These are phyloP conservation scores for Oryzias celebensis DNA, from an alignment of 2,113 vertebrate genomes.

Conservation along the genomic window DNA sequence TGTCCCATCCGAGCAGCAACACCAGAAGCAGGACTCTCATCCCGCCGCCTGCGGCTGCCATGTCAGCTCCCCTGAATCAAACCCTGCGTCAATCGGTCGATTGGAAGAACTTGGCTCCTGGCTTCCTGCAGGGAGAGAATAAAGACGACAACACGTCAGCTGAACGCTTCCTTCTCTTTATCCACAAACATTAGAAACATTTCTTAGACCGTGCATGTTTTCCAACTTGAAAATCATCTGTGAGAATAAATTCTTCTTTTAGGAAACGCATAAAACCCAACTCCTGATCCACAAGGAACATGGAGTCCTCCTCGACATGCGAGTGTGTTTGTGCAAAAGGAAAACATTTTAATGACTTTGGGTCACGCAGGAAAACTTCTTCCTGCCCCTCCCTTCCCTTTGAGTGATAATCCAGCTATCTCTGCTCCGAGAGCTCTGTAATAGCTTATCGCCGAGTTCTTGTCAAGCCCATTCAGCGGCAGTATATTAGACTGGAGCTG, in stretches of 20 bases:
- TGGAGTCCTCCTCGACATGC: no score
- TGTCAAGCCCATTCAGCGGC: conserved; percentile 68
- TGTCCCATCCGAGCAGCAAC: conserved; percentile 71
- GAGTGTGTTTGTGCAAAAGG: conserved; percentile 33
- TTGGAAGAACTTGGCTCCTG: conserved; percentile 30
- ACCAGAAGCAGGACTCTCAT: conserved; percentile 72
- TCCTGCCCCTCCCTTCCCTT: conserved; percentile 30
- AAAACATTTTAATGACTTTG: conserved; percentile 57
- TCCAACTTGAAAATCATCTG: conserved; percentile 10
- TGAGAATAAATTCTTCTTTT: conserved; percentile 28
- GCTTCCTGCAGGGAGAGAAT: conserved; percentile 39
- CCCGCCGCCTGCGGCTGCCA: conserved; percentile 68
- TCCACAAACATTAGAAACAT: conserved; percentile 42
- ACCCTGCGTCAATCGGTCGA: conserved; percentile 33
- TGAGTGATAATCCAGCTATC: conserved; percentile 51
- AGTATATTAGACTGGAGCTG: conserved; percentile 55
- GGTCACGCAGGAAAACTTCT: conserved; percentile 43
- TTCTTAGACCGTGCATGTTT: conserved; percentile 17
- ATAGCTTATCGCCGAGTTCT: conserved; percentile 56
- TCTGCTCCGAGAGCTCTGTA: conserved; percentile 46
- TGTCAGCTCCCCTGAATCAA: conserved; percentile 36
- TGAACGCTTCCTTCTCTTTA: conserved; percentile 37
- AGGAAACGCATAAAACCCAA: conserved; percentile 24
- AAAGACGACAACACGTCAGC: conserved; percentile 42
- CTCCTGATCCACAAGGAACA: background rate